These are phyloP conservation scores for Pyralis farinalis DNA, from an alignment of 2,888 invertebrate species.

Conservation along the genomic window DNA sequence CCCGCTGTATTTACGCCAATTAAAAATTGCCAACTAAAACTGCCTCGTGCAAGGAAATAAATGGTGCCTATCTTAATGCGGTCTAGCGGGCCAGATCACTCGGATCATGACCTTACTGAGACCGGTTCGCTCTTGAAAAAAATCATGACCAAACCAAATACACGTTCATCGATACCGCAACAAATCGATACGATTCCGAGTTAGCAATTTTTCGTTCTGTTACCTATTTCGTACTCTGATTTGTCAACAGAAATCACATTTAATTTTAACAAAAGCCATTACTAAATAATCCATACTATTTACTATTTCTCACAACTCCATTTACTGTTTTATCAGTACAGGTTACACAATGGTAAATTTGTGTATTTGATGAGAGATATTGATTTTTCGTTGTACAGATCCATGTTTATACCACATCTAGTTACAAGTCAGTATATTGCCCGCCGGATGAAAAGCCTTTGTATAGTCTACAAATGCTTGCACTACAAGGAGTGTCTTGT, in stretches of 20 bases:
- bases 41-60: background rate
- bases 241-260: background rate
- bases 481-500: no score
- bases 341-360: no score
- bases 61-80: background rate
- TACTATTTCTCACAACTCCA: conserved; percentile 2
- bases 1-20: no score
- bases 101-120: background rate
- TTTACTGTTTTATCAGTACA: background rate
- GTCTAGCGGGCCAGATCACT: background rate
- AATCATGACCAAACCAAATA: conserved; percentile 5
- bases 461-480: no score
- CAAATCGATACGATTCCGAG: conserved; percentile 1
- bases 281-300: background rate
- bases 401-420: no score
- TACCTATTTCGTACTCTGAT: background rate
- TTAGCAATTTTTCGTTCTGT: background rate
- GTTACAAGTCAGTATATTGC: no score
- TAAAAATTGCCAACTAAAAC: no score
- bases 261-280: background rate
- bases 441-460: no score
- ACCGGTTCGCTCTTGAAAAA: conserved; percentile 4
- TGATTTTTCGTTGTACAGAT: no score
- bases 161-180: background rate
- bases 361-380: no score